Evolutionary conservation across 2,888 invertebrate genomes (phyloP), one percentile per base, ranked within the genome.

Genomic region (Cataglyphis rosenhaueri): DNA sequence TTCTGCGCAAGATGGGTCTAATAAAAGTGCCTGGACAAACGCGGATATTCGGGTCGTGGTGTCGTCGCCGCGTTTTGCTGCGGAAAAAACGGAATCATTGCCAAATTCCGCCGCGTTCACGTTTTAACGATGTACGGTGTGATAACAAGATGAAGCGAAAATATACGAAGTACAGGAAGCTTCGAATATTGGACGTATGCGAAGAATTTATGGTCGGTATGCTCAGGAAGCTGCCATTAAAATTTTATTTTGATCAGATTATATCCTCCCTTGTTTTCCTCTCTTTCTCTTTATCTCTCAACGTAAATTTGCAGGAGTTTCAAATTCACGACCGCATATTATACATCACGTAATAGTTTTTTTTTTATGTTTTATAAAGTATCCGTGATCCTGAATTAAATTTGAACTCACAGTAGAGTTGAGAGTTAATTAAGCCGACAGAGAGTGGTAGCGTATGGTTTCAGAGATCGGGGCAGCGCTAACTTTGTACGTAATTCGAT

Each of bases 1-100:
- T 75, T 81, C 62, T 66, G 65, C 55, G 41, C 44, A 71, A 71
- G 71, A 66, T n/a, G 75, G 29, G 38, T 65, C 55, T 61, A 65
- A 85, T 85, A 84, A 85, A 81, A 85, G 71, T 75, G 59, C 18
- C 68, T 44, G 73, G 32, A 62, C 52, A 66, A 44, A 35, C 57
- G 32, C 44, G 55, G 57, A 76, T 81, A 85, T 84, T 85, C 76
- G 57, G 81, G 66, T 84, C 73, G 83, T 66, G 57, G 21, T 38
- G 25, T 66, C 61, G 6, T 32, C 48, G 65, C 15, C 29, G 62
- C 64, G 32, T 52, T 21, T 48, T n/a, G 9, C 38, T 41, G n/a
- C 73, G 70, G 59, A 64, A 76, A 35, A 71, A 85, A 35, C 35
- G 32, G 32, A 85, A 76, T 76, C 71, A 59, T 84, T 85, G 81